A percentile compares a stretch with the other conserved stretches of the same genome.
phyloP scores from a whole-genome alignment of 2,888 invertebrate species.

The Andrena bicolor region DNA sequence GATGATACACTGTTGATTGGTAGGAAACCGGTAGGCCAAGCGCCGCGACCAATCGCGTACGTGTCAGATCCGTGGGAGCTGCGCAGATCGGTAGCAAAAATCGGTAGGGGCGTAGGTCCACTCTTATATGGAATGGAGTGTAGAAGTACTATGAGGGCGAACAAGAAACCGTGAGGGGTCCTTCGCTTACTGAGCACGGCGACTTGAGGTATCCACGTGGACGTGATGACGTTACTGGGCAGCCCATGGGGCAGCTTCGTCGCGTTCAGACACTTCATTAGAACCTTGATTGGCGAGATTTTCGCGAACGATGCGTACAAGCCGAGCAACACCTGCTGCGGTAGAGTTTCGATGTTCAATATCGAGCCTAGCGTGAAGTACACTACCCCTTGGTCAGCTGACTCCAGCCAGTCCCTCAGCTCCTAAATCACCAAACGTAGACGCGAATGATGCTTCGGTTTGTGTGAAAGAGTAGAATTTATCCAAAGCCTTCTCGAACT shows the following conservation, averaged over 20 bases:
- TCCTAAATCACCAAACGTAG: constrained; percentile 57
- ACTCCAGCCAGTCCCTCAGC: constrained; percentile 75
- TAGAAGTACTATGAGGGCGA: too few relatives aligned
- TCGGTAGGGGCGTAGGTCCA: too few relatives aligned
- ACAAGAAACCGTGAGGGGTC: too few relatives aligned
- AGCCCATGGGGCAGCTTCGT: constrained; percentile 69
- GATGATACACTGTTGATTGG: too few relatives aligned
- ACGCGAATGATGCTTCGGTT: neutral
- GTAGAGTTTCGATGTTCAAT: constrained; percentile 72
- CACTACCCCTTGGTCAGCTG: constrained; percentile 74
- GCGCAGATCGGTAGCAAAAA: too few relatives aligned
- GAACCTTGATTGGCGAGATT: constrained; percentile 72
- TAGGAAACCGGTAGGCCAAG: too few relatives aligned
- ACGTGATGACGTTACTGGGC: constrained; percentile 70
- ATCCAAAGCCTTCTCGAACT: constrained; percentile 7
- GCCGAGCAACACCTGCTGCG: constrained; percentile 61
- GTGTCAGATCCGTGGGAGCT: too few relatives aligned
- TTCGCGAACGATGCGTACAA: constrained; percentile 72
- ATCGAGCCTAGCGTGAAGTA: constrained; percentile 79
- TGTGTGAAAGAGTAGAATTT: neutral
- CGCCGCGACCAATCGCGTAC: too few relatives aligned
- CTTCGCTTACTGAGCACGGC: constrained; percentile 72
- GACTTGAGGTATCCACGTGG: constrained; percentile 76
- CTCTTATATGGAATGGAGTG: too few relatives aligned
- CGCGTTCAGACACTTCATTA: constrained; percentile 71